Evolutionary conservation across 2,888 invertebrate genomes (phyloP), one percentile per base, ranked within the genome.

Genomic region (Germaria angustata): DNA sequence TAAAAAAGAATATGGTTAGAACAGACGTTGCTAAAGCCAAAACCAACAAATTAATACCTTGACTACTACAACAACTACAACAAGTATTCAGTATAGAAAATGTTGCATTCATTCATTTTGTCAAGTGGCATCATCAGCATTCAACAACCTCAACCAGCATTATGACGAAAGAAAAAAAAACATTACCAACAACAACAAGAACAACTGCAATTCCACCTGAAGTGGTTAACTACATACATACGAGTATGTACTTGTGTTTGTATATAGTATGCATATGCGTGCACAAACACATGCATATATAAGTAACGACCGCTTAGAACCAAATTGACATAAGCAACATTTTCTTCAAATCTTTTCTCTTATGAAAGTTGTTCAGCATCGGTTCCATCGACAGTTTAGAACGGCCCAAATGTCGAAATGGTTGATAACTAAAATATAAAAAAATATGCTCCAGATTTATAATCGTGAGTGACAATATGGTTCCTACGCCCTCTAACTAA

Each of bases 101-200:
- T 82, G 82, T 82, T 79, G 82, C 82, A 82, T 82, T 82, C 82
- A 82, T 82, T 82, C 82, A 82, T 79, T 82, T 82, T 82, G 82
- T 82, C 82, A 82, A 82, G 82, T 82, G 75, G 82, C 82, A 82
- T 82, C 82, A 82, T 82, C 82, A 82, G 82, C 79, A 82, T 82
- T 79, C 82, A 82, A 82, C 79, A 82, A 79, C 75, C 79, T 82
- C 51, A 82, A 79, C 79, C 82, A 82, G 75, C 82, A 79, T 71
- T 61, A 73, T 63, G 78, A 63, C n/a, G 68, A 73, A 49, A 55
- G 68, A 73, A 49, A 55, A 78, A 76, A 63, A 55, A 73, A 9
- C 32, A 77, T 9, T 59, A 68, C 3, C 46, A 63, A 57, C 28
- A 55, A 15, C 28, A 59, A n/a, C 46, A 75, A 17, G 73, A 46